Base-by-base conservation (phyloP, 2,888 invertebrate genomes). In the Abscondita cerata region DNA sequence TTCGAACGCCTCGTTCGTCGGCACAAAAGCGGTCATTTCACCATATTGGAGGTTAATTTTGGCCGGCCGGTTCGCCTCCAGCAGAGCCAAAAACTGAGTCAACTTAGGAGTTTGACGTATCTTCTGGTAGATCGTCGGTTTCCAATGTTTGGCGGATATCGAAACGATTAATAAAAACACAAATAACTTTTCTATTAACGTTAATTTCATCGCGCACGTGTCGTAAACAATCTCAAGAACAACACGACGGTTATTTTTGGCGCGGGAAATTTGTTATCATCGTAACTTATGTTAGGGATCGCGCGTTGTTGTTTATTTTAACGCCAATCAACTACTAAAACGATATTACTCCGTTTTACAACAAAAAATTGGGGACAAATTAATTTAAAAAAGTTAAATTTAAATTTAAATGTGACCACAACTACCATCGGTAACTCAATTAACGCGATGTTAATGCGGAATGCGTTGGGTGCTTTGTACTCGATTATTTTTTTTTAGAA, bases 1-100 rank as follows among this genome's bases (percentile, higher is more conserved):
- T 15, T 62, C 88, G 81, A 95, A 92, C 53, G 94, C 94, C 70
- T 87, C 85, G 81, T 95, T 93, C 67, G 91, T 92, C 8, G 95
- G 94, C 61, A 92, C 93, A 75, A 95, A 95, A 64, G 95, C 82
- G 5, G 95, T 95, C 75, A 92, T 86, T 74, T 89, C 87, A 63
- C 91, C 85, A 75, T 88, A 86, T 71, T 87, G 83, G 18, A 95
- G 82, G 36, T 89, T 88, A 18, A 85, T 84, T 75, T 88, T 90
- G 16, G 90, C 90, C 52, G 89, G 83, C 52, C 84, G 83, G 80
- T 89, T 91, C 65, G 86, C 84, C 70, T 89, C 88, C 75, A 94
- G 77, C 58, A 92, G 81, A 46, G 88, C 84, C 74, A 89, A 86
- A 77, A 95, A 94, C 89, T 92, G 86, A 12, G 84, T 84, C 78